These are phyloP conservation scores for Mactromeris polynyma DNA, from an alignment of 2,888 invertebrate species.

Conservation along the genomic window DNA sequence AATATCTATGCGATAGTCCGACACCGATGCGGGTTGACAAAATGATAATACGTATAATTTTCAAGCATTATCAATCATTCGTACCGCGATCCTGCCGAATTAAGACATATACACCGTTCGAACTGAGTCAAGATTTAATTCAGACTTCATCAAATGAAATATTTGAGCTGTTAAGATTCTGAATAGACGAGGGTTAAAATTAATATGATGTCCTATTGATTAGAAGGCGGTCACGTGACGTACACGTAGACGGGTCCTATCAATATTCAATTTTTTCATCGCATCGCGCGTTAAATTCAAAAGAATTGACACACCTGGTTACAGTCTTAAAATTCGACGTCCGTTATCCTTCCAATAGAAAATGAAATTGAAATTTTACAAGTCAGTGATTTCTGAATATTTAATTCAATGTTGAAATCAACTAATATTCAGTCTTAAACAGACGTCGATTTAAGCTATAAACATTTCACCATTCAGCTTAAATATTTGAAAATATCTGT, in stretches of 20 bases:
- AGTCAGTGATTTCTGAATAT: constrained; percentile 46
- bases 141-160: constrained; percentile 45
- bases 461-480: not conserved
- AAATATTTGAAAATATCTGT: not conserved
- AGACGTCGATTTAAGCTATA: not conserved
- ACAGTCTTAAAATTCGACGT: constrained; percentile 51
- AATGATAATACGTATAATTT: not conserved
- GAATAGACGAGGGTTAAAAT: constrained; percentile 50
- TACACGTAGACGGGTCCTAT: constrained; percentile 58
- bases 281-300: constrained; percentile 50
- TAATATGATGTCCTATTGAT: constrained; percentile 61
- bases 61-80: not conserved
- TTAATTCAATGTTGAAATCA: not conserved
- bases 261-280: constrained; percentile 58
- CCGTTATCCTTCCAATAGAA: constrained; percentile 52
- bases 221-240: constrained; percentile 35
- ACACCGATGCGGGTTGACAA: not conserved
- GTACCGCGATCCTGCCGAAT: not conserved
- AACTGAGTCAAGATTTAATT: constrained; percentile 32
- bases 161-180: constrained; percentile 46
- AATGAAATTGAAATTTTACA: constrained; percentile 52
- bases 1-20: not conserved
- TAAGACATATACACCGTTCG: constrained; percentile 29
- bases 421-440: constrained; percentile 8
- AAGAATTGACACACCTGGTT: constrained; percentile 57